Evolutionary conservation across 2,113 vertebrate genomes (phyloP).

Genomic region (Ceratotherium simum): DNA sequence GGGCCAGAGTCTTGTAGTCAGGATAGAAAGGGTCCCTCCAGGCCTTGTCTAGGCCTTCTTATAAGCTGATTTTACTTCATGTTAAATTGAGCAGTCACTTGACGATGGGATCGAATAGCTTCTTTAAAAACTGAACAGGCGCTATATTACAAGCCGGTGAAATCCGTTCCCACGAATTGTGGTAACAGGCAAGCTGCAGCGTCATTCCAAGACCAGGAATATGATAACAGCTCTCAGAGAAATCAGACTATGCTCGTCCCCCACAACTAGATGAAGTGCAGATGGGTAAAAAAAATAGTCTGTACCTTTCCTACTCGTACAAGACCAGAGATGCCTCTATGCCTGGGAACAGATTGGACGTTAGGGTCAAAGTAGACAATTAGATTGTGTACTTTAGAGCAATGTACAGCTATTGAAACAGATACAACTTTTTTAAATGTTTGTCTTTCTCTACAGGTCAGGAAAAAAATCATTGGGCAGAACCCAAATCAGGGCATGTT

Average conservation of each 20-base stretch:
- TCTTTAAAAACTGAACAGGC: conserved; percentile 42
- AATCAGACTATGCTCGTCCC: not conserved
- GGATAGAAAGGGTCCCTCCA: not conserved
- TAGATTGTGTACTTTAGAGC: not conserved
- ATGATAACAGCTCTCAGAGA: not conserved
- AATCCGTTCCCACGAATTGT: not conserved
- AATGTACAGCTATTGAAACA: not conserved
- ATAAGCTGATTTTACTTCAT: not conserved
- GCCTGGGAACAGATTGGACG: not conserved
- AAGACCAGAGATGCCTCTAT: not conserved
- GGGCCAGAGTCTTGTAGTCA: not conserved
- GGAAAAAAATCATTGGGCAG: not conserved
- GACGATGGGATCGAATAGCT: not conserved
- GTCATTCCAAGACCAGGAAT: not conserved
- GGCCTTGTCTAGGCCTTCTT: not conserved
- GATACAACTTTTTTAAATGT: not conserved
- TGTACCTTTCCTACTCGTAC: not conserved
- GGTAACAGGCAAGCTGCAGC: not conserved
- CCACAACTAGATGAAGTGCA: not conserved
- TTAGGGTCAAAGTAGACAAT: not conserved
- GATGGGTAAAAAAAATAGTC: not conserved
- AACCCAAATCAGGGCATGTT: not conserved
- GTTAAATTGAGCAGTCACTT: not conserved
- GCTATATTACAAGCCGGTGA: not conserved
- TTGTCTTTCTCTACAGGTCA: not conserved